Base-by-base conservation (phyloP, 2,113 vertebrate species). In the Vireo altiloquus region DNA sequence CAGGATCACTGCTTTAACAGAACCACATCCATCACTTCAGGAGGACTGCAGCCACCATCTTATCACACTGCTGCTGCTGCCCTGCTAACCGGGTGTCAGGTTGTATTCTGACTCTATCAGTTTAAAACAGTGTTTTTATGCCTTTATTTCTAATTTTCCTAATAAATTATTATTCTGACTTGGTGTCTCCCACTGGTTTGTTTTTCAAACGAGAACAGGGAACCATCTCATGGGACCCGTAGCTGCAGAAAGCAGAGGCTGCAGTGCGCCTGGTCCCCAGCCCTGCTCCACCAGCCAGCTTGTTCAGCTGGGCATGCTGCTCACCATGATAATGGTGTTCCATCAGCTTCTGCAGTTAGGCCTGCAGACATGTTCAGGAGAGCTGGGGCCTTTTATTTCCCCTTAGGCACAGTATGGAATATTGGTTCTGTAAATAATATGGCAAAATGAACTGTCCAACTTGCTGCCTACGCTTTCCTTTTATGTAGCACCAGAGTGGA, bases 241-340 rank as follows among this genome's bases (percentile, higher is more conserved):
- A 40, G 35, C 6, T 7, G 1, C 28, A 39, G 50, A 69, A 52
- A 4, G 1, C 21, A 20, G 42, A 86, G 42, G 10, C 23, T 53
- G 31, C 25, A 15, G 5, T 49, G 50, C 28, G 18, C 18, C 9
- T 7, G 2, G 7, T 11, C 30, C 15, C 35, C 27, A 84, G 53
- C 7, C 15, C 49, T 0, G 0, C 44, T 74, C 30, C 3, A 4
- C 30, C 27, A 31, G 16, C 54, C 0, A 0, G 11, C 9, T 69
- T 1, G 0, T 31, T 69, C 4, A 1, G 21, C 18, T 25, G n/a
- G 20, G 16, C 22, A 44, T 1, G 6, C 33, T 37, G 53, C 11
- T 76, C 24, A 7, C 42, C 40, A 4, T 7, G 14, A 18, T 20
- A 22, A 9, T 0, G 1, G 10, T 35, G n/a, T 49, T 83, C 63